phyloP scores from a whole-genome alignment of 2,888 invertebrate species.

The Chesias legatella region DNA sequence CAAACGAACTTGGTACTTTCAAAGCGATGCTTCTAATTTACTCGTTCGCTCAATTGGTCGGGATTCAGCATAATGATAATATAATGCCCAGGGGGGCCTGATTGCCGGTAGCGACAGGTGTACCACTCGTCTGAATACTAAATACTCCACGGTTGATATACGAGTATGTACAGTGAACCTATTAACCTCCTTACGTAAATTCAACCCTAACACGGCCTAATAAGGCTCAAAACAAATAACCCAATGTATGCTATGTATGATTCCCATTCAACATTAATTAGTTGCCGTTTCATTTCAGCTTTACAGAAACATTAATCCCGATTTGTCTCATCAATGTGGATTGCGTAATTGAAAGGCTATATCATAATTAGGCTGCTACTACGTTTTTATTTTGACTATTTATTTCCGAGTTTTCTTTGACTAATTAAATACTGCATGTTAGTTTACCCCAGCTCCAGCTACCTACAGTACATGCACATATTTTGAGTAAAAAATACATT shows the following conservation, averaged over 20 bases:
- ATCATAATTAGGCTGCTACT: neutral
- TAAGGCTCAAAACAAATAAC: constrained; percentile 14
- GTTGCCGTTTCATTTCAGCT: constrained; percentile 43
- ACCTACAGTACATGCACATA: too few relatives aligned
- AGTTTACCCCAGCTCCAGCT: too few relatives aligned
- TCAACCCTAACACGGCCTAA: constrained; percentile 3
- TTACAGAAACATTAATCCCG: constrained; percentile 31
- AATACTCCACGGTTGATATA: constrained; percentile 41
- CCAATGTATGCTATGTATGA: constrained; percentile 15
- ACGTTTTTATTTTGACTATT: constrained; percentile 10
- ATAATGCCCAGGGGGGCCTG: constrained; percentile 55
- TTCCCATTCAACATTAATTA: constrained; percentile 46
- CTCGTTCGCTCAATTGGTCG: too few relatives aligned
- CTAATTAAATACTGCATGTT: too few relatives aligned
- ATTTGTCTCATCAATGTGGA: constrained; percentile 24
- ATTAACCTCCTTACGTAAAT: constrained; percentile 6
- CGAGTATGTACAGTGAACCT: constrained; percentile 20
- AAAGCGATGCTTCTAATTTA: too few relatives aligned
- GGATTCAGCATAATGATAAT: constrained; percentile 32
- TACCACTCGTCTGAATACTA: constrained; percentile 53
- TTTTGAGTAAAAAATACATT: too few relatives aligned
- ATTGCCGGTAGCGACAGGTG: constrained; percentile 57
- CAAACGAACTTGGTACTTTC: too few relatives aligned
- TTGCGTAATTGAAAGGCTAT: constrained; percentile 21
- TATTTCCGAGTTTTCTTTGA: neutral